Base-by-base conservation (phyloP, 2,797 vertebrate genomes). In the Amniataba percoides region DNA sequence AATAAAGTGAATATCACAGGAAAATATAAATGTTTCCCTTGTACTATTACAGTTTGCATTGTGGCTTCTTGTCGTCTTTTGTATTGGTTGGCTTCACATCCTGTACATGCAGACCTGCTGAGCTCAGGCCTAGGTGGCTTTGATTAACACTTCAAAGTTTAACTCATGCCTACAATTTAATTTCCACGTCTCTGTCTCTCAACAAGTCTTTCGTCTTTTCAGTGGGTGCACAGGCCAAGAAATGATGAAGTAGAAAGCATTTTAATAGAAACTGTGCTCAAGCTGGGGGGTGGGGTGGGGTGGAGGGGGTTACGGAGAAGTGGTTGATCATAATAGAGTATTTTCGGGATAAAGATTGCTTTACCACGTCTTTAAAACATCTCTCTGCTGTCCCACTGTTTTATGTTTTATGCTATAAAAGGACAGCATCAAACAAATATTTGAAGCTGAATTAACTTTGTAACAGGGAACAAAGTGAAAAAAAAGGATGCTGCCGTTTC, bases 261-360 rank as follows among this genome's bases (percentile, higher is more conserved):
- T 86, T 81, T 72, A 81, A 85, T 74, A 61, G 82, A 82, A 83
- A 56, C 52, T 66, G 65, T 70, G 76, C 73, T 82, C 23, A 78
- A 71, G 71, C 36, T 56, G 66, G 6, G 11, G 18, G 27, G n/a
- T n/a, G n/a, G n/a, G n/a, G n/a, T n/a, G n/a, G n/a, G n/a, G n/a
- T n/a, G n/a, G n/a, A n/a, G n/a, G n/a, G n/a, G n/a, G n/a, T n/a
- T 65, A 77, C 76, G 83, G 59, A 68, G 48, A 59, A n/a, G 27
- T 49, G 58, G 61, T 66, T 10, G 71, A 74, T 87, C 72, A 78
- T 80, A 70, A 65, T 49, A 57, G 1, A 18, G 18, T 31, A 27
- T 72, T 71, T 71, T 61, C 14, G 12, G 51, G 69, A 53, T 79
- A 64, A 56, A 84, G 68, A 81, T 67, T 71, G 77, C 10, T 55